phyloP scores from a whole-genome alignment of 2,888 invertebrate genomes.

The Nemotelus pantherinus region DNA sequence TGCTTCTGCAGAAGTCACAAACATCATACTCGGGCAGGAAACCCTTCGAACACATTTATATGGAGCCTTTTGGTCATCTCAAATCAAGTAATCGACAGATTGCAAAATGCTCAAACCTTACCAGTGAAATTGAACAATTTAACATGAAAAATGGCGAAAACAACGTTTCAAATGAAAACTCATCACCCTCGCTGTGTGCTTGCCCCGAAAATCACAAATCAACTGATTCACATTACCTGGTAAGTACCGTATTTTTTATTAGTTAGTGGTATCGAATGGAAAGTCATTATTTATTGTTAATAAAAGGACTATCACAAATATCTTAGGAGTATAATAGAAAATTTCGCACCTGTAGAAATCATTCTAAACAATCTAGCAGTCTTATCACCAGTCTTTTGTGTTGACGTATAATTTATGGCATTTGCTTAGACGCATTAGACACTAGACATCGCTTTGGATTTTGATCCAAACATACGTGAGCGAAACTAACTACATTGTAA shows the following conservation, averaged over 20 bases:
- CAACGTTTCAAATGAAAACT: conserved; percentile 46
- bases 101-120: conserved; percentile 50
- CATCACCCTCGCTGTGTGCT: conserved; percentile 49
- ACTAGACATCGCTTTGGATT: too few relatives aligned
- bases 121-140: conserved; percentile 49
- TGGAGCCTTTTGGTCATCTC: conserved; percentile 56
- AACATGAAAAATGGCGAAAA: conserved; percentile 8
- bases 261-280: too few relatives aligned
- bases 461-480: too few relatives aligned
- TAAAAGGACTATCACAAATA: too few relatives aligned
- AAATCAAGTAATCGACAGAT: conserved; percentile 44
- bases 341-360: too few relatives aligned
- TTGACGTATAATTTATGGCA: too few relatives aligned
- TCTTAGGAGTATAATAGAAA: too few relatives aligned
- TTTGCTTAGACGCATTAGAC: too few relatives aligned
- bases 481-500: too few relatives aligned
- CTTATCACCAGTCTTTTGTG: too few relatives aligned
- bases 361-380: too few relatives aligned
- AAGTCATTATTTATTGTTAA: too few relatives aligned
- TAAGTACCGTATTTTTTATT: conserved; percentile 47
- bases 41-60: conserved; percentile 55
- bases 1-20: conserved; percentile 47
- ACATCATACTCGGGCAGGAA: conserved; percentile 32
- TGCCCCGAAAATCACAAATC: conserved; percentile 53
- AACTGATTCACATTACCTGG: conserved; percentile 55